phyloP scores from a whole-genome alignment of 2,888 invertebrate species.

The Clunio marinus region DNA sequence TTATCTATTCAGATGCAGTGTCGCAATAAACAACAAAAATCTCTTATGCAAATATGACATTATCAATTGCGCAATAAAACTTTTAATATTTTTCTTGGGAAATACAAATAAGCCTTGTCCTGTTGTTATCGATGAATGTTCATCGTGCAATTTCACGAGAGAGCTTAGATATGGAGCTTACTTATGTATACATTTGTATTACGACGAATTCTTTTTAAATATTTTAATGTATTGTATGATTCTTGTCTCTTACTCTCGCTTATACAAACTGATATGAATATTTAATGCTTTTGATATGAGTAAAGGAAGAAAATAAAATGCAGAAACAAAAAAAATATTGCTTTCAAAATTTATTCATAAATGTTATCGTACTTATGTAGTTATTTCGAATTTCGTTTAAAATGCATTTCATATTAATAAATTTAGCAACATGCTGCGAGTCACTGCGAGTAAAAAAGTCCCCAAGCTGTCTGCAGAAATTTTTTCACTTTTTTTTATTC shows the following conservation, averaged over 20 bases:
- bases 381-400: slow-evolving; percentile 17
- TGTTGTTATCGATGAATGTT: slow-evolving; percentile 14
- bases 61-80: too few species aligned
- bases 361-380: slow-evolving; percentile 17
- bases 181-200: too few species aligned
- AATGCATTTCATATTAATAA: slow-evolving; percentile 8
- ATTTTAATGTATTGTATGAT: too few species aligned
- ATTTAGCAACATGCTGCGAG: slow-evolving; percentile 7
- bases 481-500: too few species aligned
- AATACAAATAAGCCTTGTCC: slow-evolving; percentile 22
- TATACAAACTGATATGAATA: too few species aligned
- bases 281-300: too few species aligned
- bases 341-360: slow-evolving; percentile 28
- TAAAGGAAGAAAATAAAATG: not conserved
- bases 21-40: too few species aligned
- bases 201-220: not conserved
- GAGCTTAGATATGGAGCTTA: not conserved
- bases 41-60: too few species aligned
- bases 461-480: slow-evolving; percentile 29
- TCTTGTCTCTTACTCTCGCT: not conserved
- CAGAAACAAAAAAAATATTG: too few species aligned
- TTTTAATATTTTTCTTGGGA: slow-evolving; percentile 13
- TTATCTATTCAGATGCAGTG: too few species aligned
- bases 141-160: not conserved
- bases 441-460: not conserved